phyloP scores from a whole-genome alignment of 2,113 vertebrate species.

The Gallinago paraguaiae region DNA sequence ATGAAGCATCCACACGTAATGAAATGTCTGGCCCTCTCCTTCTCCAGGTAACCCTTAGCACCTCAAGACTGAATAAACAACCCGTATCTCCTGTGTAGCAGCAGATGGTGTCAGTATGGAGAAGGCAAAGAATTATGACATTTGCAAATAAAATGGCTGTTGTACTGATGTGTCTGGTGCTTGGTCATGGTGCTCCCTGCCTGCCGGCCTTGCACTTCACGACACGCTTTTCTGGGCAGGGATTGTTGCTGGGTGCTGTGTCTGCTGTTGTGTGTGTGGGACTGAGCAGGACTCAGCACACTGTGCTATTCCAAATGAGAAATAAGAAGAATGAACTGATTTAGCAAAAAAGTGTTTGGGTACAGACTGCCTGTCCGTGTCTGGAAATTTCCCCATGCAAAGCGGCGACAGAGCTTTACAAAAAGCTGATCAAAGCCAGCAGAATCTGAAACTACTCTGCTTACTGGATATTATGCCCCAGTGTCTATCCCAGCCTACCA shows the following conservation, averaged over 20 bases:
- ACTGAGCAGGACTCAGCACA: neutral
- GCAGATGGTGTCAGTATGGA: neutral
- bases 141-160: neutral
- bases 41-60: neutral
- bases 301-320: neutral
- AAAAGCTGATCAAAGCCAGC: neutral
- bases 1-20: neutral
- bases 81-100: neutral
- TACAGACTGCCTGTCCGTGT: neutral
- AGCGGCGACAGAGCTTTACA: neutral
- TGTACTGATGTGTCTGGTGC: neutral
- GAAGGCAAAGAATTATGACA: neutral
- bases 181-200: neutral
- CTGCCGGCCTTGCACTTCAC: neutral
- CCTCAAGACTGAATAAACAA: neutral
- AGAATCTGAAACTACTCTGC: neutral
- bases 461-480: neutral
- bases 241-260: neutral
- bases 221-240: neutral
- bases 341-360: neutral
- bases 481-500: neutral
- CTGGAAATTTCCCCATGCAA: neutral
- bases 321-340: neutral
- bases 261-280: neutral
- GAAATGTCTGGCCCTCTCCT: neutral